Percentiles rank a stretch among this genome's conserved stretches.
These are phyloP conservation scores for Anser brachyrhynchus DNA, from an alignment of 2,113 vertebrate genomes.

Conservation along the genomic window DNA sequence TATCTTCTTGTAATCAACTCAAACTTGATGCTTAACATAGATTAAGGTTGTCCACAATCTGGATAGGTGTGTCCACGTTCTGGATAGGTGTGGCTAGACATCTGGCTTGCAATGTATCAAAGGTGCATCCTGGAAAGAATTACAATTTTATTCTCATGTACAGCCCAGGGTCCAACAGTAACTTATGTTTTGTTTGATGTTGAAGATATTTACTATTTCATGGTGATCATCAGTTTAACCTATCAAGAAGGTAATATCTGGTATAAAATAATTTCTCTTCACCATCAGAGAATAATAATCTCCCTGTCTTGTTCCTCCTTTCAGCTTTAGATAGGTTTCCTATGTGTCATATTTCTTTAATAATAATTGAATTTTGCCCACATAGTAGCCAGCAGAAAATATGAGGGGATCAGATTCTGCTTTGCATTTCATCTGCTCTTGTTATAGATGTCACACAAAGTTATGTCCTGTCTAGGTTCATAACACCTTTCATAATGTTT, in stretches of 20 bases:
- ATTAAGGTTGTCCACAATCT: neutral
- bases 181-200: neutral
- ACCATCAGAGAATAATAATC: neutral
- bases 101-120: neutral
- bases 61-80: neutral
- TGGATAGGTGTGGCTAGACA: neutral
- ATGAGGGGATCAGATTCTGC: neutral
- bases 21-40: neutral
- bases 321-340: neutral
- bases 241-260: neutral
- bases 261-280: neutral
- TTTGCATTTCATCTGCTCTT: neutral
- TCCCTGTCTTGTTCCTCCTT: neutral
- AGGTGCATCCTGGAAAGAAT: neutral
- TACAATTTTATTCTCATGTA: neutral
- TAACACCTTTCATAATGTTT: slow-evolving; percentile 23
- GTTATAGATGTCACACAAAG: slow-evolving; percentile 7
- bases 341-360: neutral
- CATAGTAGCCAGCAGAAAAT: neutral
- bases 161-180: neutral
- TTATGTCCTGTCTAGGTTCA: slow-evolving; percentile 17
- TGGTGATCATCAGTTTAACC: neutral
- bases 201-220: neutral
- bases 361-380: neutral
- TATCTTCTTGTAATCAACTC: neutral